Percentiles rank a stretch among this genome's conserved stretches.
Conservation (phyloP, 2,888 invertebrate genomes). For the Trissolcus japonicus region DNA sequence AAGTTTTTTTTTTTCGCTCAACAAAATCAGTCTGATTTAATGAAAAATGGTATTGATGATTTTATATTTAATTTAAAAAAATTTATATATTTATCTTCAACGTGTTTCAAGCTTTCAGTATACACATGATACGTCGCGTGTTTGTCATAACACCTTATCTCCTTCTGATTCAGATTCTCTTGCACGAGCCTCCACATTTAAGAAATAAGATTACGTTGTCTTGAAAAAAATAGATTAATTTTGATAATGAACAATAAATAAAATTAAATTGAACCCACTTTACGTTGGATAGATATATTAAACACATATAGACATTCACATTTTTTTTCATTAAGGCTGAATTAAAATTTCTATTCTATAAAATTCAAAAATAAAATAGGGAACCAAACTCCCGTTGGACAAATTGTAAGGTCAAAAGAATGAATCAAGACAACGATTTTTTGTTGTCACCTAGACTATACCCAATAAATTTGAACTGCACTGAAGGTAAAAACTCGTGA, state of each 20-base stretch:
- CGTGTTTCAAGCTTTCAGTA: neutral
- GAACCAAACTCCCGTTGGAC: constrained; percentile 16
- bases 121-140: constrained; percentile 14
- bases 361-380: neutral
- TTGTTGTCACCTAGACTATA: constrained; percentile 7
- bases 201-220: neutral
- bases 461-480: constrained; percentile 38
- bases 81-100: constrained; percentile 1
- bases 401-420: constrained; percentile 18
- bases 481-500: constrained; percentile 21
- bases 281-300: neutral
- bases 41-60: neutral
- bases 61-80: neutral
- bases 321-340: neutral
- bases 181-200: neutral
- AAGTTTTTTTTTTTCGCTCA: neutral
- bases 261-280: neutral
- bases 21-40: neutral
- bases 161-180: neutral
- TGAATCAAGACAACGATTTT: constrained; percentile 12
- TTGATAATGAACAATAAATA: neutral
- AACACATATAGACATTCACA: neutral
- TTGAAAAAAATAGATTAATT: neutral
- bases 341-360: neutral
- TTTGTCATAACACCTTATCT: constrained; percentile 14